phyloP scores from a whole-genome alignment of 2,888 invertebrate genomes.

The Rutpela maculata region DNA sequence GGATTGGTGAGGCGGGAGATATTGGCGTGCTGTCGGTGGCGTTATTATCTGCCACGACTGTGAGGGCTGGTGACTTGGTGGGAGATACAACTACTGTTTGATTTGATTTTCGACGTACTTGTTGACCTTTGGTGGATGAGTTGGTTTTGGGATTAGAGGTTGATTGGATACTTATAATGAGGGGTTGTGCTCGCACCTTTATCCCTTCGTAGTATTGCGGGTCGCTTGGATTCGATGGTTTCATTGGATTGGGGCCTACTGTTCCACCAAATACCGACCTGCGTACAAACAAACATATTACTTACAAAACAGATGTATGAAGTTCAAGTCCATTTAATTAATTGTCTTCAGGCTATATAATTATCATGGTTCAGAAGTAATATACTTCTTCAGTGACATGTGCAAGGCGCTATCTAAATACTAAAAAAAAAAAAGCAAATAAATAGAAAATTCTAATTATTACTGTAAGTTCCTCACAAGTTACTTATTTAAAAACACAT shows the following conservation, averaged over 20 bases:
- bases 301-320: neutral
- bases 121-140: constrained; percentile 53
- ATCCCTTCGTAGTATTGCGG: constrained; percentile 84
- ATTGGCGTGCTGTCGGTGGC: constrained; percentile 67
- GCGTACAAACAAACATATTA: constrained; percentile 51
- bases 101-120: constrained; percentile 57
- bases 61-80: constrained; percentile 46
- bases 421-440: too few species aligned
- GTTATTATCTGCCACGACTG: constrained; percentile 56
- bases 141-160: constrained; percentile 50
- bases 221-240: constrained; percentile 74
- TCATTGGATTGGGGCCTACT: constrained; percentile 87
- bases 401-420: too few species aligned
- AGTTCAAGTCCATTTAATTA: neutral
- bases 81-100: constrained; percentile 48
- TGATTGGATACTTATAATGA: constrained; percentile 74
- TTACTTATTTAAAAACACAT: too few species aligned
- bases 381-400: too few species aligned
- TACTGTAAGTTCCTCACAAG: too few species aligned
- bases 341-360: neutral
- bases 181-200: constrained; percentile 79
- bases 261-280: constrained; percentile 89
- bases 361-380: neutral
- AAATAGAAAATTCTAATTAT: too few species aligned
- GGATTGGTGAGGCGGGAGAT: constrained; percentile 86